Evolutionary conservation across 1,140 invertebrate species (phyloP).

Genomic region (Bursaphelenchus mucronatus): DNA sequence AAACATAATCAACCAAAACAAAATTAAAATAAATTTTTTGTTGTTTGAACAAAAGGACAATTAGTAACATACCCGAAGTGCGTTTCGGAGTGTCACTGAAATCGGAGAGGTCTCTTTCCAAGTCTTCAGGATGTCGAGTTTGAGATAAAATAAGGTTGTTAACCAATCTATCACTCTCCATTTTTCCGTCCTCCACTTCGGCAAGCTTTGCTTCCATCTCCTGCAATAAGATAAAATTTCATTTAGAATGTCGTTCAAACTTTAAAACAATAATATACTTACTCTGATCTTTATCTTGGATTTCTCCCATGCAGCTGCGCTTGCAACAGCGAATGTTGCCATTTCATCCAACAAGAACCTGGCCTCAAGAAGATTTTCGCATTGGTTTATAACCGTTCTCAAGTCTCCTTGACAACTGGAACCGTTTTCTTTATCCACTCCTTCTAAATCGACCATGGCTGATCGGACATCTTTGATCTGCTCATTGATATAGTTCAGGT

Average conservation of each 20-base stretch:
- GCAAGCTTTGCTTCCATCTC: conserved; percentile 5
- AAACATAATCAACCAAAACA: conserved; percentile 10
- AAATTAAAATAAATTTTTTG: neutral
- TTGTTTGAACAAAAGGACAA: neutral
- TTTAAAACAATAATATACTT: neutral
- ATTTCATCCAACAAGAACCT: conserved; percentile 12
- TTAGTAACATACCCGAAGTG: neutral
- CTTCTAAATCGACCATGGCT: conserved; percentile 13
- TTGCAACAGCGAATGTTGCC: conserved; percentile 6
- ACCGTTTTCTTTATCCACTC: conserved; percentile 11
- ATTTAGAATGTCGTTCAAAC: neutral
- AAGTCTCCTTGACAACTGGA: conserved; percentile 1
- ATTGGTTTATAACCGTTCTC: conserved; percentile 17
- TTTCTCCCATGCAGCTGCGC: conserved; percentile 9
- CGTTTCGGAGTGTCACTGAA: conserved; percentile 14
- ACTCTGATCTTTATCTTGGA: conserved; percentile 2
- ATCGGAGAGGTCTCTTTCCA: neutral
- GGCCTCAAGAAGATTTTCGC: conserved; percentile 13
- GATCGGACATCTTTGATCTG: conserved; percentile 10
- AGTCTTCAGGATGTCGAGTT: conserved; percentile 4
- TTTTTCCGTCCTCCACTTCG: conserved; percentile 1
- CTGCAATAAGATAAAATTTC: neutral
- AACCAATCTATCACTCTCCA: neutral
- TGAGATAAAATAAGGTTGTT: conserved; percentile 3
- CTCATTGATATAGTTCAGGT: conserved; percentile 12